phyloP scores from a whole-genome alignment of 2,888 invertebrate species.

The Criorhina ranunculi region DNA sequence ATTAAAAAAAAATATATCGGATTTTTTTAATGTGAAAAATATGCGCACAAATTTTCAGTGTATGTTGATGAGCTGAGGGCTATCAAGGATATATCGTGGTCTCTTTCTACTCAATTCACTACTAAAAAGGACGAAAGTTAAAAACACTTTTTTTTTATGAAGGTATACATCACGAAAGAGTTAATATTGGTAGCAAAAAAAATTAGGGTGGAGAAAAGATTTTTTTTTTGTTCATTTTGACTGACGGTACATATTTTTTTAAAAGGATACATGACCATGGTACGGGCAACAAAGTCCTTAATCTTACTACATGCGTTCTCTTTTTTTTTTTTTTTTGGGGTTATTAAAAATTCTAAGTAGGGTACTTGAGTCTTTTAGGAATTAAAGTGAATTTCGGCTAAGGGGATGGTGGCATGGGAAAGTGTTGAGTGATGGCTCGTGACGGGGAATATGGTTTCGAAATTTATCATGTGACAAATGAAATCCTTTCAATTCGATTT shows the following conservation, averaged over 20 bases:
- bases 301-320: slow-evolving; percentile 58
- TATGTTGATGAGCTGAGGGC: slow-evolving; percentile 54
- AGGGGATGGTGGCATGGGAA: slow-evolving; percentile 14
- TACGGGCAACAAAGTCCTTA: slow-evolving; percentile 62
- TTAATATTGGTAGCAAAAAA: slow-evolving; percentile 67
- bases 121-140: slow-evolving; percentile 42
- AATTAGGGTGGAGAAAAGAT: slow-evolving; percentile 77
- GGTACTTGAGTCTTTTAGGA: slow-evolving; percentile 52
- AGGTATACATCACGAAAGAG: slow-evolving; percentile 63
- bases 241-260: slow-evolving; percentile 26
- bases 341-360: slow-evolving; percentile 70
- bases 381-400: slow-evolving; percentile 28
- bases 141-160: slow-evolving; percentile 58
- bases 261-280: slow-evolving; percentile 40
- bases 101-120: slow-evolving; percentile 9
- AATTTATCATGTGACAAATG: slow-evolving; percentile 43
- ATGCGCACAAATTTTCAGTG: slow-evolving; percentile 78
- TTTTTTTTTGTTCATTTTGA: slow-evolving; percentile 36
- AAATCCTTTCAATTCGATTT: slow-evolving; percentile 51
- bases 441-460: slow-evolving; percentile 57
- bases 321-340: slow-evolving; percentile 55
- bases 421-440: slow-evolving; percentile 70
- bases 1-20: slow-evolving; percentile 79
- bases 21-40: slow-evolving; percentile 79
- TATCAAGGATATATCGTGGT: slow-evolving; percentile 21